Percentiles rank a stretch among this genome's conserved stretches.
Conservation (phyloP, 2,113 vertebrate species). For the Columbina picui region DNA sequence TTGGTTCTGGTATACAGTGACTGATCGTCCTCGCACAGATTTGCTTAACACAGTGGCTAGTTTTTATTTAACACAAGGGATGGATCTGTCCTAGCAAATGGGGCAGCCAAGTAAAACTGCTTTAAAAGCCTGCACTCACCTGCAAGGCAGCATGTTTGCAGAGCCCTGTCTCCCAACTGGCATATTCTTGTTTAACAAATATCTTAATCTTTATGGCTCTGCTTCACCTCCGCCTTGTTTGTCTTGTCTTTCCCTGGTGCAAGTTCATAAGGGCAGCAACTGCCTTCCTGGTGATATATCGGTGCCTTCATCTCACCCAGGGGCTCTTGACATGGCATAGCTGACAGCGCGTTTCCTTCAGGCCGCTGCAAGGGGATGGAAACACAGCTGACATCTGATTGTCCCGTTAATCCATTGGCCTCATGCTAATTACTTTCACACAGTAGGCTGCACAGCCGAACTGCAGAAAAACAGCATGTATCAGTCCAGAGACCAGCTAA, state of each 20-base stretch:
- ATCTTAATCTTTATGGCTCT: not conserved
- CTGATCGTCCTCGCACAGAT: not conserved
- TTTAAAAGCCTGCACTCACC: not conserved
- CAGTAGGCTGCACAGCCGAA: conserved; percentile 7
- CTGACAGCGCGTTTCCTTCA: not conserved
- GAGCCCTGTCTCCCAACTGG: not conserved
- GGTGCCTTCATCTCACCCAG: not conserved
- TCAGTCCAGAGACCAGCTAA: not conserved
- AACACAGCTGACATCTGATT: conserved; percentile 5
- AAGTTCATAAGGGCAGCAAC: not conserved
- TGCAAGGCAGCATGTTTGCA: not conserved
- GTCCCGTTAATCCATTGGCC: not conserved
- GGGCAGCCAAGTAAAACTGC: not conserved
- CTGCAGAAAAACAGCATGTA: conserved; percentile 1
- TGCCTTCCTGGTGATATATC: not conserved
- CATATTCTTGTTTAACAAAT: not conserved
- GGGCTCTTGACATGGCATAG: not conserved
- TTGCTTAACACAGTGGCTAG: not conserved
- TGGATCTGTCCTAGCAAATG: not conserved
- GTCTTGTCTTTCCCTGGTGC: not conserved
- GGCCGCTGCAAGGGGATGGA: not conserved
- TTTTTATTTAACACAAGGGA: not conserved
- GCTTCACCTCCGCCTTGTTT: not conserved
- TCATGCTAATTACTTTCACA: not conserved
- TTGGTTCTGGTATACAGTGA: not conserved